phyloP scores from a whole-genome alignment of 2,888 invertebrate genomes.

The Rhogogaster chlorosoma region DNA sequence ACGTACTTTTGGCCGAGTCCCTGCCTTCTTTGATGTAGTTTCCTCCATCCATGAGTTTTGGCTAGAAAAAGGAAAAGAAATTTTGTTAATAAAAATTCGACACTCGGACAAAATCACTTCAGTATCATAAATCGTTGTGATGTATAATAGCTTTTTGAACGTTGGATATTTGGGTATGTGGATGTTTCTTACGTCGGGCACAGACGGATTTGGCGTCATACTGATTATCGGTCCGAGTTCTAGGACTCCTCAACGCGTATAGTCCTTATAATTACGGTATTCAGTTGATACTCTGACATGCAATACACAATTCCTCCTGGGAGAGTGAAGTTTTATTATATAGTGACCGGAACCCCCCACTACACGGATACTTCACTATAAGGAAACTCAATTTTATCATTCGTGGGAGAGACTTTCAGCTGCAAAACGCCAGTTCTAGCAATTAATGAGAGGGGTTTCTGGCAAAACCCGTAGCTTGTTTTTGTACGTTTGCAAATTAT shows the following conservation, averaged over 20 bases:
- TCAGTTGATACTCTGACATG: not conserved
- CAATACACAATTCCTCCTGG: not conserved
- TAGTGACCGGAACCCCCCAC: constrained; percentile 27
- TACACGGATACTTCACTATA: not conserved
- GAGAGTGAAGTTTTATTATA: constrained; percentile 14
- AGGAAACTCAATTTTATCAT: constrained; percentile 24
- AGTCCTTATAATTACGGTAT: not conserved
- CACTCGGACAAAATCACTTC: not conserved
- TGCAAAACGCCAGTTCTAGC: constrained; percentile 4
- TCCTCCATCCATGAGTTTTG: constrained; percentile 89
- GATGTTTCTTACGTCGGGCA: constrained; percentile 20
- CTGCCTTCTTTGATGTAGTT: constrained; percentile 91
- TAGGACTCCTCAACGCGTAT: not conserved
- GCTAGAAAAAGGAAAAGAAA: constrained; percentile 79
- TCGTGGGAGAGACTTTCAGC: constrained; percentile 17
- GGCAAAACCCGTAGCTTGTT: constrained; percentile 18
- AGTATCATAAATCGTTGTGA: not conserved
- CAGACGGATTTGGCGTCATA: constrained; percentile 27
- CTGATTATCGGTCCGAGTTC: not conserved
- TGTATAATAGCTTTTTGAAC: not conserved
- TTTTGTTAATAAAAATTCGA: not conserved
- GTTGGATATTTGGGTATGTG: no score
- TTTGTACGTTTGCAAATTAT: constrained; percentile 6
- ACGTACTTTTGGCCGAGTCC: constrained; percentile 88
- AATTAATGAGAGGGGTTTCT: not conserved